Evolutionary conservation across 2,113 vertebrate genomes (phyloP).

Genomic region (Myxocyprinus asiaticus): DNA sequence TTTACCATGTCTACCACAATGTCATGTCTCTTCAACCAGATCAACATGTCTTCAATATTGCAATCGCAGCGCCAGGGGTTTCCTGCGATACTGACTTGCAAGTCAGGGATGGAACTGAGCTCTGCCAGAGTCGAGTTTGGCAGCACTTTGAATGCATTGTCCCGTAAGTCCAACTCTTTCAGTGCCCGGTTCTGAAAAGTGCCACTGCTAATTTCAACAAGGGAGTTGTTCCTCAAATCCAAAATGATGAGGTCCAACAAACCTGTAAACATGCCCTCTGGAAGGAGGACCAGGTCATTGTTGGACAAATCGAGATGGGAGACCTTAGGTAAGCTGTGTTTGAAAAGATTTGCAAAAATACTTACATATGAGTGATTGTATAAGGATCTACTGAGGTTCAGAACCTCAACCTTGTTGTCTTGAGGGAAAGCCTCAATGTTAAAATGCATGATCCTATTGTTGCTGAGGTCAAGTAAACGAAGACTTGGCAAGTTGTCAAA

Average conservation of each 20-base stretch:
- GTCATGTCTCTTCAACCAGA: constrained; percentile 83
- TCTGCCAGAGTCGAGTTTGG: constrained; percentile 70
- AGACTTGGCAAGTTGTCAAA: constrained; percentile 83
- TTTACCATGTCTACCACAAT: constrained; percentile 71
- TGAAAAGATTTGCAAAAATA: constrained; percentile 66
- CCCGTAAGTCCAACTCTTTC: constrained; percentile 81
- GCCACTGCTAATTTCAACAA: constrained; percentile 75
- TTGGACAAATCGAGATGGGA: constrained; percentile 79
- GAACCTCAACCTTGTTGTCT: constrained; percentile 73
- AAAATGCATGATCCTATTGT: constrained; percentile 78
- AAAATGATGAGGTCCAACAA: constrained; percentile 76
- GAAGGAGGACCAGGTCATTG: constrained; percentile 80
- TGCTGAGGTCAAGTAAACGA: constrained; percentile 83
- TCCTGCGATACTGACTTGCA: constrained; percentile 72
- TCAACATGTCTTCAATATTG: constrained; percentile 75
- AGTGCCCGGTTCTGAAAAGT: constrained; percentile 76
- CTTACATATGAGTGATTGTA: constrained; percentile 62
- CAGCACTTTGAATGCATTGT: constrained; percentile 80
- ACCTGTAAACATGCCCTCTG: constrained; percentile 65
- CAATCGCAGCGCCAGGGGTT: constrained; percentile 92
- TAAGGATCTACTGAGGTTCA: constrained; percentile 71
- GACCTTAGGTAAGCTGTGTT: constrained; percentile 68
- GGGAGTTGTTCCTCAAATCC: constrained; percentile 85
- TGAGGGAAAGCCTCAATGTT: constrained; percentile 73
- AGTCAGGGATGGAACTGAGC: constrained; percentile 65